These are phyloP conservation scores for Meteorus cinctellus DNA, from an alignment of 2,888 invertebrate genomes.

Conservation along the genomic window DNA sequence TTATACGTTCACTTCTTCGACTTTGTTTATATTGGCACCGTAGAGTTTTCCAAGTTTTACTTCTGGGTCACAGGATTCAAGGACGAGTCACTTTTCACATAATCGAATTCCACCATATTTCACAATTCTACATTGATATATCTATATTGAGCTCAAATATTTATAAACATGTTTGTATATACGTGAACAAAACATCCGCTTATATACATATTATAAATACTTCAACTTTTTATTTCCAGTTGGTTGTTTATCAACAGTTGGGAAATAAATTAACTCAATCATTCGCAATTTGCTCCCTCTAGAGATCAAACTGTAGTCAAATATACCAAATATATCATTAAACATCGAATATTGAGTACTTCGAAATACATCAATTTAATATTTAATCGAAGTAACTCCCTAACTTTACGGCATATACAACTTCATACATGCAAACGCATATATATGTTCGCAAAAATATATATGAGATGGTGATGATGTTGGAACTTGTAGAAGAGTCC, in stretches of 20 bases:
- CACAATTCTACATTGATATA: background rate
- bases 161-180: background rate
- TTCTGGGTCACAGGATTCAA: conserved; percentile 40
- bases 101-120: conserved; percentile 3
- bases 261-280: conserved; percentile 30
- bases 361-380: background rate
- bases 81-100: conserved; percentile 32
- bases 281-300: conserved; percentile 7
- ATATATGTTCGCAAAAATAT: background rate
- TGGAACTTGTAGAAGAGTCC: conserved; percentile 31
- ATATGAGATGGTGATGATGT: background rate
- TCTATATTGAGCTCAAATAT: background rate
- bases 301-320: background rate
- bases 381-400: background rate
- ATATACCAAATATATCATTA: background rate
- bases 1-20: conserved; percentile 29
- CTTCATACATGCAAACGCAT: background rate
- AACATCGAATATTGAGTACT: background rate
- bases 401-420: background rate
- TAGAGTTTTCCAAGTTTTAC: conserved; percentile 32
- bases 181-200: background rate
- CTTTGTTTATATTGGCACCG: background rate
- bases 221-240: conserved; percentile 26
- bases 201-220: background rate
- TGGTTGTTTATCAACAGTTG: conserved; percentile 23